Conservation (phyloP, 1,140 invertebrate species). For the Oryctes rhinoceros region DNA sequence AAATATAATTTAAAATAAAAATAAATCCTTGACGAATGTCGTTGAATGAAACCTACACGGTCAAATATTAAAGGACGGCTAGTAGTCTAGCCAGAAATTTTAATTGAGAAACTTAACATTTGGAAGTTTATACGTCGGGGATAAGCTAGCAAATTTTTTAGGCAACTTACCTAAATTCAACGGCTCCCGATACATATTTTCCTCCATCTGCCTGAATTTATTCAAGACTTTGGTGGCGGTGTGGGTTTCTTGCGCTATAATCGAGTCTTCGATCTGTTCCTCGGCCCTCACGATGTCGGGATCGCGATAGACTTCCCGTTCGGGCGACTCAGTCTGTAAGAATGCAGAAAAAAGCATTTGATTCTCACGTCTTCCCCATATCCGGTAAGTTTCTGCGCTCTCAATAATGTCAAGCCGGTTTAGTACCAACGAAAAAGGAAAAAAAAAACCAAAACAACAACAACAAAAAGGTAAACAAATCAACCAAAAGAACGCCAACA, state of each 20-base stretch:
- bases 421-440: slow-evolving; percentile 34
- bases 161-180: slow-evolving; percentile 63
- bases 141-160: too few species aligned
- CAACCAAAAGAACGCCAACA: neutral
- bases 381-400: neutral
- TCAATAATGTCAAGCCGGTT: neutral
- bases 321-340: slow-evolving; percentile 70
- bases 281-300: slow-evolving; percentile 76
- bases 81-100: too few species aligned
- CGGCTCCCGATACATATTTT: slow-evolving; percentile 69
- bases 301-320: slow-evolving; percentile 78
- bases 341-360: neutral
- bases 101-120: too few species aligned
- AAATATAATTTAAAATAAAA: too few species aligned
- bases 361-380: neutral
- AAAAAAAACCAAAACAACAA: neutral
- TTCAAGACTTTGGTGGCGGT: slow-evolving; percentile 85
- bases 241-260: slow-evolving; percentile 71
- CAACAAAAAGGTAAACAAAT: slow-evolving; percentile 13
- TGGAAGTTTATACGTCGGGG: too few species aligned
- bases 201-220: slow-evolving; percentile 88
- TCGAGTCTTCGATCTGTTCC: slow-evolving; percentile 68
- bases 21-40: too few species aligned
- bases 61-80: too few species aligned
- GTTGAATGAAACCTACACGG: too few species aligned